Conservation (phyloP, 2,888 invertebrate species). For the Sphinx pinastri region DNA sequence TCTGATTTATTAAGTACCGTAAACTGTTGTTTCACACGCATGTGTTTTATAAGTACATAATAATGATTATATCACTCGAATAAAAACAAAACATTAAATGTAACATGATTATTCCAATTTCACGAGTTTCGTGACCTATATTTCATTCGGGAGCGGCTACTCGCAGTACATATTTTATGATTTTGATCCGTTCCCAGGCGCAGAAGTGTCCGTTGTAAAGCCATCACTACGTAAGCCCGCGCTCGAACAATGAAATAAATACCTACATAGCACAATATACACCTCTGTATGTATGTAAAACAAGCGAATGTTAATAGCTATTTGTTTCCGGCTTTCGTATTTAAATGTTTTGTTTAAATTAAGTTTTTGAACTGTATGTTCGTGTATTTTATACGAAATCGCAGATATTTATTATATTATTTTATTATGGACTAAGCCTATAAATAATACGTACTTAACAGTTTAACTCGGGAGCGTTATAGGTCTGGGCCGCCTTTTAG, state of each 20-base stretch:
- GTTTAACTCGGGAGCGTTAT: not conserved
- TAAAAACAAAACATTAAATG: conserved; percentile 31
- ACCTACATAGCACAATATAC: not conserved
- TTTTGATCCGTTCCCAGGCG: conserved; percentile 46
- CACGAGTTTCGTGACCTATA: conserved; percentile 46
- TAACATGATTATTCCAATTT: conserved; percentile 15
- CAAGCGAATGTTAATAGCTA: not conserved
- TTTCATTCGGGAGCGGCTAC: conserved; percentile 47
- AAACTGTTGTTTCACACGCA: not conserved
- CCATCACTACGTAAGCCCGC: not conserved
- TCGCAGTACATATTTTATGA: conserved; percentile 57
- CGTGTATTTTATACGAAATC: too few species aligned
- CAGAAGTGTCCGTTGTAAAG: conserved; percentile 34
- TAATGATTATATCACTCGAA: not conserved
- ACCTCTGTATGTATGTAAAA: not conserved
- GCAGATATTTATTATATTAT: too few species aligned
- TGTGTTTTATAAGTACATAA: not conserved
- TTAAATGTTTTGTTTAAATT: too few species aligned
- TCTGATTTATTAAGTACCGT: not conserved
- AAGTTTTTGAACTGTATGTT: too few species aligned
- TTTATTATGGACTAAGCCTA: not conserved
- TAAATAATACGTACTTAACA: not conserved
- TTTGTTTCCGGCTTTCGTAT: not conserved
- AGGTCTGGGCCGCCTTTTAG: not conserved
- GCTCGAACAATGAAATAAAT: not conserved